These are phyloP conservation scores for Listronotus oregonensis DNA, from an alignment of 1,140 invertebrate species.

Conservation along the genomic window DNA sequence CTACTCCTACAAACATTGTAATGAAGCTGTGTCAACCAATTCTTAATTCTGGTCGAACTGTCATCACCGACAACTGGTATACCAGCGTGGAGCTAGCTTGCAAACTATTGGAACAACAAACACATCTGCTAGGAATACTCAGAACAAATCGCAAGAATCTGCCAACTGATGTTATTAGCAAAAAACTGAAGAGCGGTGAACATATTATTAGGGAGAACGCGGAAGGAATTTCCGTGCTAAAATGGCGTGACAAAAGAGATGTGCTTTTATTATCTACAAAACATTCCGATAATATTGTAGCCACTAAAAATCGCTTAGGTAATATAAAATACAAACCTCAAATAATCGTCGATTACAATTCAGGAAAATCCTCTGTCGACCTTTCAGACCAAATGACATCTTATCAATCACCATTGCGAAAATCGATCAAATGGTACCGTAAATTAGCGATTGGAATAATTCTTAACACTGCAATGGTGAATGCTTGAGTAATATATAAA, in stretches of 20 bases:
- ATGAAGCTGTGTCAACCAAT: no score
- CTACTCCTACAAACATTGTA: no score
- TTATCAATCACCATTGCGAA: slow-evolving; percentile 2
- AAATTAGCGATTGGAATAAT: slow-evolving; percentile 11
- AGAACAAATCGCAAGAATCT: slow-evolving; percentile 3
- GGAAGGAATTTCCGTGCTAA: not conserved
- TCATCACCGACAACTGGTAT: no score
- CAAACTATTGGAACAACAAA: no score
- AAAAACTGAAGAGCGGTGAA: no score
- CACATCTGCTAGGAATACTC: not conserved
- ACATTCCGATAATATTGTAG: not conserved
- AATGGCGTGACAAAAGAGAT: not conserved
- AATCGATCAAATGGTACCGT: not conserved
- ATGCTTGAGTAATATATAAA: no score
- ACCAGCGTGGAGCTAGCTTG: no score
- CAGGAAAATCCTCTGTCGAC: slow-evolving; percentile 6
- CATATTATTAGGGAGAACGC: not conserved
- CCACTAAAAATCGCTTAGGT: not conserved
- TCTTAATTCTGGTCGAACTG: no score
- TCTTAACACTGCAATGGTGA: not conserved
- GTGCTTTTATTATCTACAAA: slow-evolving; percentile 1
- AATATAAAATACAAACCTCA: not conserved
- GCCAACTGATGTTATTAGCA: not conserved
- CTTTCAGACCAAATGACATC: not conserved
- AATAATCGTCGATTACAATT: slow-evolving; percentile 1